These are phyloP conservation scores for Merodon equestris DNA, from an alignment of 2,888 invertebrate species.

Conservation along the genomic window DNA sequence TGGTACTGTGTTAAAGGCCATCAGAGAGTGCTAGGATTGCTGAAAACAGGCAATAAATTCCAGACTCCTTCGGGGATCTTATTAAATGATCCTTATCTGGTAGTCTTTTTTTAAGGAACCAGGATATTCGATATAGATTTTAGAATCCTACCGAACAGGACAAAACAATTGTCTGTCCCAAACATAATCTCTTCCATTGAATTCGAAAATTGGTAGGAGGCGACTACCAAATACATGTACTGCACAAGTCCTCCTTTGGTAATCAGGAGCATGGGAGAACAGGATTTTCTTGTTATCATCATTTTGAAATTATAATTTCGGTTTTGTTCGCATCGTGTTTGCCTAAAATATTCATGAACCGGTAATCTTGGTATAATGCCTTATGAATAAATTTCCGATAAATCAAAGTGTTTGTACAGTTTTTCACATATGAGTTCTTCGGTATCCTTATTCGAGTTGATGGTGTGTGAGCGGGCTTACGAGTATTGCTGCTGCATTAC, in stretches of 20 bases:
- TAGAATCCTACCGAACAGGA: no score
- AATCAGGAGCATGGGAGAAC: constrained; percentile 33
- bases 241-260: background rate
- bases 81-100: background rate
- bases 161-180: no score
- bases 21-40: background rate
- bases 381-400: constrained; percentile 62
- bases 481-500: constrained; percentile 7
- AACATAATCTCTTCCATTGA: no score
- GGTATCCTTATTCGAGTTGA: background rate
- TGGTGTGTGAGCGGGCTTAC: constrained; percentile 4
- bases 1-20: constrained; percentile 2
- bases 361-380: constrained; percentile 45
- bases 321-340: constrained; percentile 18
- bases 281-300: constrained; percentile 31
- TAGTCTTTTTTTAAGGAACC: background rate
- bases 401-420: constrained; percentile 46
- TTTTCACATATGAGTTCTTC: constrained; percentile 45
- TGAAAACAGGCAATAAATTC: constrained; percentile 8
- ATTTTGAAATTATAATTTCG: constrained; percentile 51
- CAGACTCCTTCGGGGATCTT: constrained; percentile 7
- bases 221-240: no score
- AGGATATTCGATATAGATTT: no score
- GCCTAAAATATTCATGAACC: constrained; percentile 49
- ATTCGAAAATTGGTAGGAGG: background rate